phyloP scores from a whole-genome alignment of 2,888 invertebrate genomes.

The Chaitophorus viminalis region DNA sequence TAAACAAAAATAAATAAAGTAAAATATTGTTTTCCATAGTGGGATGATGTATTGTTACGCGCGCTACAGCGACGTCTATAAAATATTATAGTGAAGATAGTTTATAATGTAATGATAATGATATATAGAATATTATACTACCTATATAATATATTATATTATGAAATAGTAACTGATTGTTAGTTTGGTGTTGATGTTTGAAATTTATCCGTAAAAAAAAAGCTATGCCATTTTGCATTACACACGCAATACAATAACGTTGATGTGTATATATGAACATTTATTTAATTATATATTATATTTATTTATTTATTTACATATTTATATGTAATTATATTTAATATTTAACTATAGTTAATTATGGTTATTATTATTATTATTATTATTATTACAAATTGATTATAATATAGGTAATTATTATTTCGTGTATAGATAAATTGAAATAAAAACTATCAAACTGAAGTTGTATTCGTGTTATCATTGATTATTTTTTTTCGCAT shows the following conservation, averaged over 20 bases:
- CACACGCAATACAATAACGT: constrained; percentile 30
- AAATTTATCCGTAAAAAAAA: constrained; percentile 17
- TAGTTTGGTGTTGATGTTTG: constrained; percentile 57
- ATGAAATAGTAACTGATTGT: constrained; percentile 31
- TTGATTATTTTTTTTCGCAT: neutral
- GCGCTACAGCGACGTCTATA: neutral
- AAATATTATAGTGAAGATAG: constrained; percentile 34
- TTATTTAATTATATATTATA: constrained; percentile 11
- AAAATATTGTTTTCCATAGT: constrained; percentile 22
- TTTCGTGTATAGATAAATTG: constrained; percentile 54
- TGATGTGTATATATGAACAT: constrained; percentile 29
- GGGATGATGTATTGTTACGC: constrained; percentile 8
- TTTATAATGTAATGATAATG: neutral
- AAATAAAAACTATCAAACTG: constrained; percentile 53
- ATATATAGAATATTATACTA: neutral
- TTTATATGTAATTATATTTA: constrained; percentile 6
- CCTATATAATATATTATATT: neutral
- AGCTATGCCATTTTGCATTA: constrained; percentile 36
- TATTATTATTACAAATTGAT: constrained; percentile 35
- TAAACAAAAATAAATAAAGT: constrained; percentile 1
- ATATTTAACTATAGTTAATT: constrained; percentile 14
- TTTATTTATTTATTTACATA: neutral
- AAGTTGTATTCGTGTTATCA: neutral
- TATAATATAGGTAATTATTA: constrained; percentile 41
- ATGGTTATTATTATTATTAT: constrained; percentile 35